Base-by-base conservation (phyloP, 2,888 invertebrate genomes). In the Rhagonycha lutea region DNA sequence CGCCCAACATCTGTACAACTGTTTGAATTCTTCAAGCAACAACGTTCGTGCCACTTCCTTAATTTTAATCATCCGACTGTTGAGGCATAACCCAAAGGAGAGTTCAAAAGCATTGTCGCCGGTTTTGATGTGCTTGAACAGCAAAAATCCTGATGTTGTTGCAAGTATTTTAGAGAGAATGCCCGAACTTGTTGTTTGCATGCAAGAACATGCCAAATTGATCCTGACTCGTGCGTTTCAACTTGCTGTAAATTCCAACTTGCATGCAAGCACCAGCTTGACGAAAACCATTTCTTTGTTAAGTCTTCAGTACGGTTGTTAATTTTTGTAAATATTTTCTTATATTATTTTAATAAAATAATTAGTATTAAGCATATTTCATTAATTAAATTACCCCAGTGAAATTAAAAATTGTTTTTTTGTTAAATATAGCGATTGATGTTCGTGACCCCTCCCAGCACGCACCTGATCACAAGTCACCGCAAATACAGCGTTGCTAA, bases 261-360 rank as follows among this genome's bases (percentile, higher is more conserved):
- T 95, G 74, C 95, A 95, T 81, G 94, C 95, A 0, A 92, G 92
- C 77, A 88, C 90, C 14, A 93, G 94, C 86, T 93, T 98, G 79
- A 92, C 92, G 74, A 95, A 95, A 85, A 94, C 95, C 75, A 92
- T 98, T 74, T 90, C 93, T 79, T 91, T 96, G 68, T 90, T 98
- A 77, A 95, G 96, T 87, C 89, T 94, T 81, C 96, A 97, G 85
- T 92, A 94, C 82, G 95, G 95, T 14, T 95, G 94, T 89, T 95
- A 89, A 87, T 72, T 47, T 47, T n/a, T 47, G n/a, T 32, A 32
- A 12, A n/a, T 32, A 32, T 32, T 32, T 12, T 29, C 2, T 29
- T 0, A 26, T 26, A 26, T 4, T 2, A 26, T 29, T 11, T 29
- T 32, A 32, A 32, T 32, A 32, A 32, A 32, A 4, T 32, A 32